These are phyloP conservation scores for Apocrypta bakeri DNA, from an alignment of 1,140 invertebrate genomes.

Conservation along the genomic window DNA sequence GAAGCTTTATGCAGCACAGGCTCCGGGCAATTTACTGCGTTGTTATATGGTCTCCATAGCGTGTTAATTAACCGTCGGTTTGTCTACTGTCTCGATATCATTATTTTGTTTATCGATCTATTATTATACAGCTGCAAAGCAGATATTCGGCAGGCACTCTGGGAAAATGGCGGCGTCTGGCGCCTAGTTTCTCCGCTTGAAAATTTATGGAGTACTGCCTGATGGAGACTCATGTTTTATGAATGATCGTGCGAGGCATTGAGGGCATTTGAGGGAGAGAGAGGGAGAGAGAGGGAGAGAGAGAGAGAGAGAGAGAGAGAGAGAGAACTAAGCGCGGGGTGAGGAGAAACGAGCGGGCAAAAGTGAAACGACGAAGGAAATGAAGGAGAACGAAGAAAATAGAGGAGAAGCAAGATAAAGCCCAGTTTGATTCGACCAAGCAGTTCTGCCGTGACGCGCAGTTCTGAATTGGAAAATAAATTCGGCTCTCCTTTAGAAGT, in stretches of 20 bases:
- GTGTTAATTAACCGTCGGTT: background rate
- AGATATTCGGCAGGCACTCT: constrained; percentile 44
- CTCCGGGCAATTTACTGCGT: background rate
- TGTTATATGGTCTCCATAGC: background rate
- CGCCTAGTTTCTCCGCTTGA: constrained; percentile 57
- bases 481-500: constrained; percentile 44
- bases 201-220: constrained; percentile 66
- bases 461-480: constrained; percentile 48
- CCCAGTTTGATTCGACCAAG: constrained; percentile 43
- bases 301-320: background rate
- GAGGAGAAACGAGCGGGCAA: background rate
- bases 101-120: constrained; percentile 62
- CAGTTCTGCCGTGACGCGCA: background rate
- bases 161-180: constrained; percentile 59
- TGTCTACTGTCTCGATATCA: background rate
- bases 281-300: background rate
- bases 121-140: background rate
- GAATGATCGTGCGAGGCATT: constrained; percentile 60
- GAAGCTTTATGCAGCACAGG: background rate
- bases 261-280: constrained; percentile 32
- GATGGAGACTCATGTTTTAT: constrained; percentile 71
- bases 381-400: constrained; percentile 46
- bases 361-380: constrained; percentile 40
- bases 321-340: background rate
- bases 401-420: constrained; percentile 47